phyloP scores from a whole-genome alignment of 2,797 vertebrate genomes.

The Pangasius larnaudii region DNA sequence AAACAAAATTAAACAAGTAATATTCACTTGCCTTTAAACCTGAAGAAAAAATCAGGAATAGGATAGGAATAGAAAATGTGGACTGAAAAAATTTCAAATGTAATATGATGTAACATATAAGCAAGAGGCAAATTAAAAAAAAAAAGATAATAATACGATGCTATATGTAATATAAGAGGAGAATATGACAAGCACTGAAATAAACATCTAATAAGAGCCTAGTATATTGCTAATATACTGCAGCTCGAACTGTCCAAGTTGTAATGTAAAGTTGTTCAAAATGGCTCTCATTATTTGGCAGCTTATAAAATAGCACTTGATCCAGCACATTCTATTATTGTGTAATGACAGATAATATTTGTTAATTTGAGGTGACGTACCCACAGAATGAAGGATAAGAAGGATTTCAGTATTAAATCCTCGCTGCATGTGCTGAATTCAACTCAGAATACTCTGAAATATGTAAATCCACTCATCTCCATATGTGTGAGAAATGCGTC shows the following conservation, averaged over 20 bases:
- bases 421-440: not conserved
- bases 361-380: not conserved
- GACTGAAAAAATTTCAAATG: not conserved
- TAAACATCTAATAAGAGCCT: not conserved
- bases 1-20: too few species aligned
- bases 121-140: not conserved
- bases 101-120: not conserved
- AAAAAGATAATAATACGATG: not conserved
- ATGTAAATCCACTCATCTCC: not conserved
- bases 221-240: not conserved
- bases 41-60: not conserved
- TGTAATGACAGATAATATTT: not conserved
- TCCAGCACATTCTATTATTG: not conserved
- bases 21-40: not conserved
- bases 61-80: not conserved
- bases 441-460: not conserved
- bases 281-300: not conserved
- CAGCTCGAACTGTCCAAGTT: not conserved
- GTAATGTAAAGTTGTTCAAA: not conserved
- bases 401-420: not conserved
- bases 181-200: not conserved
- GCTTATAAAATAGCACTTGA: not conserved
- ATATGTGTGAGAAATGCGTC: not conserved
- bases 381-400: not conserved
- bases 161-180: not conserved